Percentiles rank a stretch among this genome's conserved stretches.
These are phyloP conservation scores for Brachionus sp. DNA, from an alignment of 1,140 invertebrate species.

Conservation along the genomic window DNA sequence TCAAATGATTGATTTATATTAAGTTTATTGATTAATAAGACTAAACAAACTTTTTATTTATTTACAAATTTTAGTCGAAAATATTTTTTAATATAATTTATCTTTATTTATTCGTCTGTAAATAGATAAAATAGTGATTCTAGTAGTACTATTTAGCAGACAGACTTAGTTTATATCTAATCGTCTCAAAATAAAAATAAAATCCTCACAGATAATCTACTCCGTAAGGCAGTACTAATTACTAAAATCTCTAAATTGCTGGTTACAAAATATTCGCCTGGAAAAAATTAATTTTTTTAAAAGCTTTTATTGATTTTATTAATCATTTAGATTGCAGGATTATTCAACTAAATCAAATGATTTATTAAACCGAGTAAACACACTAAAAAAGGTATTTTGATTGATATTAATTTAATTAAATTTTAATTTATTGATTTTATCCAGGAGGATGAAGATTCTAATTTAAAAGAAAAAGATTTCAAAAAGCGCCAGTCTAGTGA, in stretches of 20 bases:
- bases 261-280: background rate
- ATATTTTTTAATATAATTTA: background rate
- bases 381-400: constrained; percentile 14
- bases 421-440: constrained; percentile 16
- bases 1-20: background rate
- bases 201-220: background rate
- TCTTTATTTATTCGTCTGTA: background rate
- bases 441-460: constrained; percentile 6
- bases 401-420: background rate
- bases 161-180: background rate
- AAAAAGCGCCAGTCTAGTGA: constrained; percentile 42
- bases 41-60: background rate
- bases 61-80: background rate
- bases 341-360: background rate
- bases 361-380: constrained; percentile 13
- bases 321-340: constrained; percentile 3
- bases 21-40: background rate
- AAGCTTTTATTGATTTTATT: background rate
- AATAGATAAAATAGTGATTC: background rate
- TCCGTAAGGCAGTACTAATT: background rate
- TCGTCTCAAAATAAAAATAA: background rate
- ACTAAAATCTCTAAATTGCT: background rate
- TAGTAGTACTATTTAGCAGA: background rate
- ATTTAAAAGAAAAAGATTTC: constrained; percentile 45
- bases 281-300: background rate